Conservation (phyloP, 2,113 vertebrate species). For the Sinocyclocheilus grahami region DNA sequence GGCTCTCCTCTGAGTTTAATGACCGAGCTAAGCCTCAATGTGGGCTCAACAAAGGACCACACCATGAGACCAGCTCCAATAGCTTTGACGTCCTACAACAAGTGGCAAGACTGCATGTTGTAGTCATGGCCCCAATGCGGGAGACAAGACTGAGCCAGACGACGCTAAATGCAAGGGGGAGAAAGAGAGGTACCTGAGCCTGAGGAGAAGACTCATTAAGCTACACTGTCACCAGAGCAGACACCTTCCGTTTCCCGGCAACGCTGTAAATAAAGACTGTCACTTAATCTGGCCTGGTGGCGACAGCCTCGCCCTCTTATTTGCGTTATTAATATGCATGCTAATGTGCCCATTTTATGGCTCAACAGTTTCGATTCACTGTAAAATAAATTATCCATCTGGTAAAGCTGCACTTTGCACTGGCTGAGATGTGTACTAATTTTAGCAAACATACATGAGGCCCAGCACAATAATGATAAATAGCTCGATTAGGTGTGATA, state of each 20-base stretch:
- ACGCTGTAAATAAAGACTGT: constrained; percentile 60
- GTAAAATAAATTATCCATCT: constrained; percentile 72
- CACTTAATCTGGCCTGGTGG: constrained; percentile 59
- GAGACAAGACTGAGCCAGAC: constrained; percentile 18
- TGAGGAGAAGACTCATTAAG: constrained; percentile 48
- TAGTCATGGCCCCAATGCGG: not conserved
- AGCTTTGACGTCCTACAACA: constrained; percentile 16
- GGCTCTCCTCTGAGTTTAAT: constrained; percentile 9
- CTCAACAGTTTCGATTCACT: constrained; percentile 69
- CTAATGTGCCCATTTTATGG: constrained; percentile 70
- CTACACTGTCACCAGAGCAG: not conserved
- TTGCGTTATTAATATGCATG: constrained; percentile 69
- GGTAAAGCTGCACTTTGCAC: constrained; percentile 62
- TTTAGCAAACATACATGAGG: constrained; percentile 71
- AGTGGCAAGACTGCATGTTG: not conserved
- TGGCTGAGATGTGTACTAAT: constrained; percentile 67
- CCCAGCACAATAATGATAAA: constrained; percentile 71
- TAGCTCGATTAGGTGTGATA: constrained; percentile 67
- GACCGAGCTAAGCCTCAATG: not conserved
- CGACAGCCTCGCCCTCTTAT: constrained; percentile 54
- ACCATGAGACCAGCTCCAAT: not conserved
- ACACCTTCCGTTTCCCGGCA: constrained; percentile 44
- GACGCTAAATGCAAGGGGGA: constrained; percentile 7
- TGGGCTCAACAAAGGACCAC: not conserved
- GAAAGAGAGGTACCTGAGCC: constrained; percentile 30